These are phyloP conservation scores for Parasteatoda lunata DNA, from an alignment of 2,888 invertebrate species.

Conservation along the genomic window DNA sequence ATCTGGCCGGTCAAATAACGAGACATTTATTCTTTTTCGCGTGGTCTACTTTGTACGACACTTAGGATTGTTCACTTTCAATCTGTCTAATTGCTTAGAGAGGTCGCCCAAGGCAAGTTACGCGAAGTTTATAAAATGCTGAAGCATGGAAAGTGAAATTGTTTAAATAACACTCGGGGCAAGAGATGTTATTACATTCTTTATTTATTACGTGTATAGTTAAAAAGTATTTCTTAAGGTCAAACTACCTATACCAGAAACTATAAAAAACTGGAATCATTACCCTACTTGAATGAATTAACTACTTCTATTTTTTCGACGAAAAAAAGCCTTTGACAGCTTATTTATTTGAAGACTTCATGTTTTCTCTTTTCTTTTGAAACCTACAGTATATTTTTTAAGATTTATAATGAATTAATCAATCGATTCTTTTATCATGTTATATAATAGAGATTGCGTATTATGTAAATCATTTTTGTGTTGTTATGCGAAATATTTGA, in stretches of 20 bases:
- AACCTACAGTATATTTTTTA: too few species aligned
- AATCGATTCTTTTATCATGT: too few species aligned
- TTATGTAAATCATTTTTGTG: too few species aligned
- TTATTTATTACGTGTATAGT: not conserved
- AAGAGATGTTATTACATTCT: not conserved
- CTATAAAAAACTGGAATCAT: not conserved
- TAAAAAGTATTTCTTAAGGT: not conserved
- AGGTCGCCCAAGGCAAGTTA: not conserved
- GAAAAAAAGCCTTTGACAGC: not conserved
- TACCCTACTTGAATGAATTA: not conserved
- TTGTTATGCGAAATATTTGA: too few species aligned
- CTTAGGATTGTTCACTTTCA: not conserved
- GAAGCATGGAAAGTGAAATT: not conserved
- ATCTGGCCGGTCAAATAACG: not conserved
- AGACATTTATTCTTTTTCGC: not conserved
- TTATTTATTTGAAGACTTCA: not conserved
- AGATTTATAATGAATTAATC: too few species aligned
- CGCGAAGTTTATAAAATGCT: not conserved
- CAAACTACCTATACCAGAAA: not conserved
- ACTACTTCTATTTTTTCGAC: not conserved
- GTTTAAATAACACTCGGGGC: not conserved
- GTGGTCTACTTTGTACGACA: conserved; percentile 1
- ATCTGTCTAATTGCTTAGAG: not conserved
- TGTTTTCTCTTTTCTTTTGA: too few species aligned
- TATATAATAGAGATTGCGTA: too few species aligned